Evolutionary conservation across 2,113 vertebrate species (phyloP), one percentile per base, ranked within the genome.

Genomic region (Melanostigma gelatinosum): DNA sequence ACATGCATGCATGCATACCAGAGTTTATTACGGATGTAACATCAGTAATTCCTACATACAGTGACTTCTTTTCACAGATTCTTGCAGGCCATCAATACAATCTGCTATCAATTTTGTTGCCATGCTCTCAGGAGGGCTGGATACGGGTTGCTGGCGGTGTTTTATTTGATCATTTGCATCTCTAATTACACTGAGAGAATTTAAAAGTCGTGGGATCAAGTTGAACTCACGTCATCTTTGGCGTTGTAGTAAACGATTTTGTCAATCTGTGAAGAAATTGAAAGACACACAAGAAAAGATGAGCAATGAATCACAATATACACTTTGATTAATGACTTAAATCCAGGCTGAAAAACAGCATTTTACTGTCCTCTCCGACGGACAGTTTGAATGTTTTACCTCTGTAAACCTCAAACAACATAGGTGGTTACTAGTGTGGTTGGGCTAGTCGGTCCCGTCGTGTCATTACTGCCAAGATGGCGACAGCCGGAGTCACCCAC

Each of bases 181-280:
- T 64, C 20, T 55, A 40, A 38, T 27, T 9, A 27, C 58, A 62
- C 9, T 15, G 46, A 36, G 0, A 72, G 27, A 57, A 55, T 40
- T 18, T 75, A 2, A 62, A n/a, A 68, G 57, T 12, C 24, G 15
- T 1, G 46, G 44, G 5, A 42, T 52, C 2, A 27, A 62, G 12
- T 61, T 80, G 29, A 91, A 90, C 96, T 96, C 69, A 97, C 96
- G n/a, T 96, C 94, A 16, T 97, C 97, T 93, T 99, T 99, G 90
- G 97, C 96, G 83, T 98, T 97, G 93, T 97, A 99, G 94, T 99
- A 98, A 82, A 95, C 85, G 29, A 97, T 94, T 75, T 97, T 95
- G 67, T 96, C 94, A 3, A 89, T 90, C 97, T 99, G 90, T n/a
- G 77, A 66, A 85, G 89, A 71, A 72, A 80, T 46, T 5, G 24